phyloP scores from a whole-genome alignment of 2,797 vertebrate genomes.

The Remorina albescens region DNA sequence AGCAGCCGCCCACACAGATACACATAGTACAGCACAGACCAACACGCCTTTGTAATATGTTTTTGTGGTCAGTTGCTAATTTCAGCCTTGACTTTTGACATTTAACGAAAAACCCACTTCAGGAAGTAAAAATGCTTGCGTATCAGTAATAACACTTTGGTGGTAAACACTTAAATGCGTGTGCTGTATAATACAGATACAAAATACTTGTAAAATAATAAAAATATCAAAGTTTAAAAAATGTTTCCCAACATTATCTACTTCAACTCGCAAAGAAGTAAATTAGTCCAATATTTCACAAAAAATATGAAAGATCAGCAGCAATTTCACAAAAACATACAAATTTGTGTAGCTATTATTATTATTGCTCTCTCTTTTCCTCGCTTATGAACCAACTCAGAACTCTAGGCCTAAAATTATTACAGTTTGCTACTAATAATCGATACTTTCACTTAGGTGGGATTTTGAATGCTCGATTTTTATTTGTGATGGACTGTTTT shows the following conservation, averaged over 20 bases:
- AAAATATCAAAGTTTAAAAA: not conserved
- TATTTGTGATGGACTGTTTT: not conserved
- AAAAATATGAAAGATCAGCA: not conserved
- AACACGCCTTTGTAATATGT: slow-evolving; percentile 49
- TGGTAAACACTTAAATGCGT: not conserved
- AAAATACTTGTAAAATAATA: not conserved
- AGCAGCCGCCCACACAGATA: slow-evolving; percentile 21
- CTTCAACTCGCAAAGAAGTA: not conserved
- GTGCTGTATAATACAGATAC: not conserved
- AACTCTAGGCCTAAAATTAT: too few species aligned
- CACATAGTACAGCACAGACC: slow-evolving; percentile 18
- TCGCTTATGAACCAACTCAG: not conserved
- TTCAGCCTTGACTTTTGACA: slow-evolving; percentile 70
- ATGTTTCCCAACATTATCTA: not conserved
- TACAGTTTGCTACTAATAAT: not conserved
- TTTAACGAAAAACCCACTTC: slow-evolving; percentile 64
- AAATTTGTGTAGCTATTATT: not conserved
- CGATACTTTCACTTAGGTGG: not conserved
- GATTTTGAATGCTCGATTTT: not conserved
- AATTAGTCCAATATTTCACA: not conserved
- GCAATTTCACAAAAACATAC: too few species aligned
- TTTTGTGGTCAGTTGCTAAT: slow-evolving; percentile 52
- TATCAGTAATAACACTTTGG: not conserved
- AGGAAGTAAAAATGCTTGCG: slow-evolving; percentile 63
- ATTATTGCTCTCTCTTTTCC: not conserved